phyloP scores from a whole-genome alignment of 2,888 invertebrate species.

The Rhagophthalmus giganteus region DNA sequence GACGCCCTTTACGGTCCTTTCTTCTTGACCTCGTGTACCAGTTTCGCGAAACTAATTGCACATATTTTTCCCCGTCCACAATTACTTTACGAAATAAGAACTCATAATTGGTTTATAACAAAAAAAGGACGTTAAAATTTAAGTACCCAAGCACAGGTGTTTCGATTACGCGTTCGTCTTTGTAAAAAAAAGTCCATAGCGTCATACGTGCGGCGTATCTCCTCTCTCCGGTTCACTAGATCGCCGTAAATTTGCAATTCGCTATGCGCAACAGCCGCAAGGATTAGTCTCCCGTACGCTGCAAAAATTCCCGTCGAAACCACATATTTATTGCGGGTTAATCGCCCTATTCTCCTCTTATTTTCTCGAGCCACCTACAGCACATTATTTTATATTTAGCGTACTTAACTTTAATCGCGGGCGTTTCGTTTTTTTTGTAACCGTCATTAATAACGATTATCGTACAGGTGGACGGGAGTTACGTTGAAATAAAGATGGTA shows the following conservation, averaged over 20 bases:
- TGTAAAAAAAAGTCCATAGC: constrained; percentile 11
- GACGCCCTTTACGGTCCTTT: too few relatives aligned
- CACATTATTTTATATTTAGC: constrained; percentile 44
- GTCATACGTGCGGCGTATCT: constrained; percentile 33
- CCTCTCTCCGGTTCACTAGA: constrained; percentile 32
- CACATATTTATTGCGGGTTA: constrained; percentile 44
- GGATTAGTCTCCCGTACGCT: constrained; percentile 32
- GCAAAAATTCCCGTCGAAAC: constrained; percentile 35
- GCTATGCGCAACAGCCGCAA: constrained; percentile 33
- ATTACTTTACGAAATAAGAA: too few relatives aligned
- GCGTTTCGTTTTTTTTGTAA: constrained; percentile 17
- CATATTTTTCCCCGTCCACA: too few relatives aligned
- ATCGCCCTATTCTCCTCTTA: constrained; percentile 44
- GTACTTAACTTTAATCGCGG: constrained; percentile 30
- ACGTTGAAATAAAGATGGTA: constrained; percentile 25
- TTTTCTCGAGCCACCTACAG: constrained; percentile 44
- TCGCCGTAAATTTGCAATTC: constrained; percentile 39
- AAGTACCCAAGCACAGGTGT: not conserved
- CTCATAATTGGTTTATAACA: too few relatives aligned
- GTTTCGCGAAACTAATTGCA: too few relatives aligned
- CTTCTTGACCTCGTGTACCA: too few relatives aligned
- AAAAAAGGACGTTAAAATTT: not conserved
- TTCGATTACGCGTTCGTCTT: constrained; percentile 10
- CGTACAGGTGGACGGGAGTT: constrained; percentile 22
- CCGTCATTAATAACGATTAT: constrained; percentile 28